Evolutionary conservation across 2,113 vertebrate genomes (phyloP).

Genomic region (Paraplagusia blochii): DNA sequence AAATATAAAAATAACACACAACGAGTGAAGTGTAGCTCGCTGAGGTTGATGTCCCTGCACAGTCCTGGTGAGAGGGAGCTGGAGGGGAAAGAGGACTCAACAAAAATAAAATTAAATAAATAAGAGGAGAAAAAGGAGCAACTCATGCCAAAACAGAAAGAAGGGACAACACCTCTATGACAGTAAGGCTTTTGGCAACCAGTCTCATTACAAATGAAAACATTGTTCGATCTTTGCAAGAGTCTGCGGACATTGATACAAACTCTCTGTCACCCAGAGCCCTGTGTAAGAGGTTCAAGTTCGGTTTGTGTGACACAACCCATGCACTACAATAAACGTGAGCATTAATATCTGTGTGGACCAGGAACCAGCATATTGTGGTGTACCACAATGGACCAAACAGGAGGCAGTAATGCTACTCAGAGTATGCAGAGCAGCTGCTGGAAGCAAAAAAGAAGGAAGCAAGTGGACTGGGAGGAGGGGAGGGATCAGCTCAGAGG

Average conservation of each 20-base stretch:
- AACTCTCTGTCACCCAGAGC: slow-evolving; percentile 40
- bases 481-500: too few relatives aligned
- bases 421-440: too few relatives aligned
- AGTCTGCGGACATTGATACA: background rate
- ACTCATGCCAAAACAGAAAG: slow-evolving; percentile 39
- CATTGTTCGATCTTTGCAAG: background rate
- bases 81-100: slow-evolving; percentile 27
- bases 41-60: slow-evolving; percentile 40
- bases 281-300: slow-evolving; percentile 30
- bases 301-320: slow-evolving; percentile 14
- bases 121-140: background rate
- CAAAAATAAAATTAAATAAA: slow-evolving; percentile 1
- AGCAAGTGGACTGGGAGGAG: too few relatives aligned
- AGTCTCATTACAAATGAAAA: slow-evolving; percentile 10
- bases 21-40: slow-evolving; percentile 25
- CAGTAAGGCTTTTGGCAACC: slow-evolving; percentile 45
- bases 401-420: too few relatives aligned
- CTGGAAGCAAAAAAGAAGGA: too few relatives aligned
- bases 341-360: slow-evolving; percentile 25
- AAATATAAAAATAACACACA: background rate
- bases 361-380: slow-evolving; percentile 33
- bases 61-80: slow-evolving; percentile 57
- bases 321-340: slow-evolving; percentile 42
- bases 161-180: slow-evolving; percentile 19
- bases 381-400: background rate